phyloP scores from a whole-genome alignment of 2,888 invertebrate species.

The Trachelus tabidus region DNA sequence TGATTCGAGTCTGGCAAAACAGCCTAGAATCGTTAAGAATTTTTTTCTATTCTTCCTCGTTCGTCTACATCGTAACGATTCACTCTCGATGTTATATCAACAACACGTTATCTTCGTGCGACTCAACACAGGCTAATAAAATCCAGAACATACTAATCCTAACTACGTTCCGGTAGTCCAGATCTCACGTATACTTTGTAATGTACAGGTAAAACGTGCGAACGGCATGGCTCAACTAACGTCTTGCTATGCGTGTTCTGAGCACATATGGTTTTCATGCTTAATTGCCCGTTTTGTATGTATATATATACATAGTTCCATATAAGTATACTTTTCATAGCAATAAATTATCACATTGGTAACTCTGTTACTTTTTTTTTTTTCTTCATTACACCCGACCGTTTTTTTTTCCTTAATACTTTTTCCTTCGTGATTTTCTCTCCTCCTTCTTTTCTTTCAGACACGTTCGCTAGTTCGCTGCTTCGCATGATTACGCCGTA shows the following conservation, averaged over 20 bases:
- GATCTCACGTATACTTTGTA: not conserved
- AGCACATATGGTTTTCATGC: constrained; percentile 29
- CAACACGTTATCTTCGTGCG: not conserved
- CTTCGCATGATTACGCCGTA: not conserved
- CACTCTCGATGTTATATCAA: not conserved
- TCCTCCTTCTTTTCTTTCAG: not conserved
- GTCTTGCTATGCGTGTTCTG: constrained; percentile 32
- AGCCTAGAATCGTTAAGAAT: not conserved
- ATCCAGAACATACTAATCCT: not conserved
- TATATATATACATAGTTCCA: not conserved
- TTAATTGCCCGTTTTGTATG: not conserved
- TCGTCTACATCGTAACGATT: not conserved
- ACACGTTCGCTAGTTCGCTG: not conserved
- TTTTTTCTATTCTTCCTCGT: not conserved
- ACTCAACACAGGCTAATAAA: not conserved
- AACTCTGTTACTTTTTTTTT: not conserved
- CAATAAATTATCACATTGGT: not conserved
- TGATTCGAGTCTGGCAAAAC: not conserved
- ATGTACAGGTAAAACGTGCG: not conserved
- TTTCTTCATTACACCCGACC: not conserved
- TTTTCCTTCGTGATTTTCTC: not conserved
- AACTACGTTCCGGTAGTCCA: not conserved
- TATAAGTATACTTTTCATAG: not conserved
- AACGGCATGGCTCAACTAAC: constrained; percentile 16
- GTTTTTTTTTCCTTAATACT: not conserved